Conservation (phyloP, 2,888 invertebrate species). For the Volucella inanis region DNA sequence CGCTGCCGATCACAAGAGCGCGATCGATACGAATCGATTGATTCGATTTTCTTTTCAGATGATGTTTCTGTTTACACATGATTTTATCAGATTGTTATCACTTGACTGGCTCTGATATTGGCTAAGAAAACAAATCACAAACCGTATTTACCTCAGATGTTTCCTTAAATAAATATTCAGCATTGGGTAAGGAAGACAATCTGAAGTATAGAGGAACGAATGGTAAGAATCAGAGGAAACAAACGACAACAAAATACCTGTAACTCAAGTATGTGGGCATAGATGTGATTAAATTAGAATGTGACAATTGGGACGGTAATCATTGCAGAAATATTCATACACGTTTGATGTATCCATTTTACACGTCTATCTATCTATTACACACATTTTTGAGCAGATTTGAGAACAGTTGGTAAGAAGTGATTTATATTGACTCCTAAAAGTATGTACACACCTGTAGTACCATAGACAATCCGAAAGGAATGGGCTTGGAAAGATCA, state of each 20-base stretch:
- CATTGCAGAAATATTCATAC: neutral
- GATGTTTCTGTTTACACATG: slow-evolving; percentile 28
- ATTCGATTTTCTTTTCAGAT: slow-evolving; percentile 21
- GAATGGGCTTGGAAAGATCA: no score
- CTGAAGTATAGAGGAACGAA: neutral
- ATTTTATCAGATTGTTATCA: slow-evolving; percentile 59
- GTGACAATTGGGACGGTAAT: neutral
- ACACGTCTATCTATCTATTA: no score
- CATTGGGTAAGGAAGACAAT: neutral
- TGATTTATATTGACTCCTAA: no score
- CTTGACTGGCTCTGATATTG: slow-evolving; percentile 19
- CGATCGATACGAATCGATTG: slow-evolving; percentile 1
- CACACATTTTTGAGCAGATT: no score
- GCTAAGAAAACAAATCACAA: slow-evolving; percentile 33
- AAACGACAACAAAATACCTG: neutral
- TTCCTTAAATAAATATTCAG: neutral
- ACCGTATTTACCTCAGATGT: neutral
- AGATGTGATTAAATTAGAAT: slow-evolving; percentile 14
- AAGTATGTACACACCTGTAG: no score
- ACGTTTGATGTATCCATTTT: neutral
- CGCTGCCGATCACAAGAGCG: neutral
- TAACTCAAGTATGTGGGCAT: slow-evolving; percentile 5
- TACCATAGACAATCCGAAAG: no score
- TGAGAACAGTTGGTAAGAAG: no score
- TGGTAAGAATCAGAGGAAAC: neutral